Percentiles rank a stretch among this genome's conserved stretches.
phyloP scores from a whole-genome alignment of 2,888 invertebrate genomes.

The Podabrus alpinus region DNA sequence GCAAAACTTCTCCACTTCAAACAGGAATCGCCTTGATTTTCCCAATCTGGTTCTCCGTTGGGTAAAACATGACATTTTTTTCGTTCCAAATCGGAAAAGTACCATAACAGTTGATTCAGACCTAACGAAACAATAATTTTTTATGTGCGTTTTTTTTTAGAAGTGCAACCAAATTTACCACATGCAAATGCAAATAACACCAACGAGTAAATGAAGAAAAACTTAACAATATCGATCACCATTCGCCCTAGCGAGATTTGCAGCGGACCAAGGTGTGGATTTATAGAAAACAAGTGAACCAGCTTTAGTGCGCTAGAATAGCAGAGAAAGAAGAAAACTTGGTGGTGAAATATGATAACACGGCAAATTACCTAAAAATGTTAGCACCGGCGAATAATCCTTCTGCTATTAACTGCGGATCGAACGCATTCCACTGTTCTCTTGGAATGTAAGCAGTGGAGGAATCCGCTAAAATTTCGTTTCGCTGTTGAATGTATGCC shows the following conservation, averaged over 20 bases:
- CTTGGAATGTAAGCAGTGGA: conserved; percentile 75
- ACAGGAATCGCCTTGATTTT: conserved; percentile 74
- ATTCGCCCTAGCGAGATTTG: conserved; percentile 89
- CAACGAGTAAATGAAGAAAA: conserved; percentile 86
- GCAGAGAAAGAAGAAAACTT: conserved; percentile 2
- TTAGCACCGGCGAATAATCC: conserved; percentile 94
- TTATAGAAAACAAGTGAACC: conserved; percentile 90
- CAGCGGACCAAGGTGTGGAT: conserved; percentile 89
- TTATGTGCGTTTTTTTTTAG: neutral
- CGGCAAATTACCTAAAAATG: conserved; percentile 71
- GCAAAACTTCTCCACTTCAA: conserved; percentile 86
- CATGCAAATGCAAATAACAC: conserved; percentile 92
- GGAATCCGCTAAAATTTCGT: conserved; percentile 71
- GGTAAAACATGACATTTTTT: conserved; percentile 76
- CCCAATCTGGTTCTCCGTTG: conserved; percentile 77
- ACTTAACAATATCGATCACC: conserved; percentile 91
- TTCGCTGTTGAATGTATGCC: conserved; percentile 75
- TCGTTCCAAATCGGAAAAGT: conserved; percentile 85
- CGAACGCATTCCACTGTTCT: conserved; percentile 89
- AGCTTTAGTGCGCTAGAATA: conserved; percentile 80
- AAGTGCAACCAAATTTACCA: conserved; percentile 60
- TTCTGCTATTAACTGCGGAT: conserved; percentile 91
- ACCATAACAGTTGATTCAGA: conserved; percentile 91
- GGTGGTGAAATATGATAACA: conserved; percentile 15
- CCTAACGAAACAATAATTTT: conserved; percentile 52